These are phyloP conservation scores for Pterocles gutturalis DNA, from an alignment of 2,113 vertebrate species.

Conservation along the genomic window DNA sequence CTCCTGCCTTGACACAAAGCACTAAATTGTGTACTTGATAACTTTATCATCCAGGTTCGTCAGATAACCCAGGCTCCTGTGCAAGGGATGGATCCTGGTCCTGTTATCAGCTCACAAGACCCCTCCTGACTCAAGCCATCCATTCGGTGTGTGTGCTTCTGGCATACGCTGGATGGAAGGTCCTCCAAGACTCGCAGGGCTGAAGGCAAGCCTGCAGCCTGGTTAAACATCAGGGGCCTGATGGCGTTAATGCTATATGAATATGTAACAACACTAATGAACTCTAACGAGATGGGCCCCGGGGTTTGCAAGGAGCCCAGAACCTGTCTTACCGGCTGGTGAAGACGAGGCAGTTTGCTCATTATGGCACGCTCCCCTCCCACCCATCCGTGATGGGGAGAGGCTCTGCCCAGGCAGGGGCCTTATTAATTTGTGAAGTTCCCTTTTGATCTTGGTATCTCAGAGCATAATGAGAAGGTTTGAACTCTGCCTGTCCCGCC, in stretches of 20 bases:
- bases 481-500: neutral
- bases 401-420: slow-evolving; percentile 16
- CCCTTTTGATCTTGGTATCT: slow-evolving; percentile 64
- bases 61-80: slow-evolving; percentile 18
- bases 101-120: neutral
- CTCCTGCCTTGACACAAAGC: neutral
- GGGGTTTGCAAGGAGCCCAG: neutral
- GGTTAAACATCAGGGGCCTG: neutral
- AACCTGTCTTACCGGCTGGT: slow-evolving; percentile 64
- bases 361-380: neutral
- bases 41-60: neutral
- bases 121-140: neutral
- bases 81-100: neutral
- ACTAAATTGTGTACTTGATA: neutral
- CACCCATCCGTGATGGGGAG: neutral
- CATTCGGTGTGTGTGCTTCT: neutral
- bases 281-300: neutral
- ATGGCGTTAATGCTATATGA: slow-evolving; percentile 23
- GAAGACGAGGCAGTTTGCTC: slow-evolving; percentile 28
- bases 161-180: neutral
- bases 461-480: neutral
- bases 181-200: neutral
- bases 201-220: neutral
- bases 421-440: slow-evolving; percentile 18
- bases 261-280: slow-evolving; percentile 47